Evolutionary conservation across 1,140 invertebrate species (phyloP), one percentile per base, ranked within the genome.

Genomic region (Magallana angulata): DNA sequence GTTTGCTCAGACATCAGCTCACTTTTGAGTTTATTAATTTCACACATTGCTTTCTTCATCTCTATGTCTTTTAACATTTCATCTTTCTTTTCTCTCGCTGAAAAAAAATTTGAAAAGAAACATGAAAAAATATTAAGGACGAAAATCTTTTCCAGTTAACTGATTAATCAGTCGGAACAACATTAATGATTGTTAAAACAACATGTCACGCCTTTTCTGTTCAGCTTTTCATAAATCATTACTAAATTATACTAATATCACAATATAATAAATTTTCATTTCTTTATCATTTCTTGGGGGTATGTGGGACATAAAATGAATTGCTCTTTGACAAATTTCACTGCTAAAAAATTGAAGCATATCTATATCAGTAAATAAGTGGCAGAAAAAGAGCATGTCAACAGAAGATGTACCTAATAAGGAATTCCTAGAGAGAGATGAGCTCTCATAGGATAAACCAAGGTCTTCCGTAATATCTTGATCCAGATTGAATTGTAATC

Each of bases 21-120:
- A 9, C 85, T 60, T 82, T 93, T 82, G 0, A 92, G 84, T 56
- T 89, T 81, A 56, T 87, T 82, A 36, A 93, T 91, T 59, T 91
- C 59, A 80, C 87, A 90, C 76, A 90, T 91, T 59, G 91, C 91
- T 82, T 88, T 87, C 30, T 91, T 86, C 14, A 91, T 86, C 84
- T 92, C 92, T 48, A 90, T 87, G 64, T 91, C 89, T 88, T 89
- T 90, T 57, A 85, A 58, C 62, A 91, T 89, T 18, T 84, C 62
- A 9, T 86, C 89, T 62, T 89, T 92, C 11, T 24, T 76, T 80
- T 93, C 91, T 85, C 91, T 91, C n/a, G 91, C 92, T 93, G 82
- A 18, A 90, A 90, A 80, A 85, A 59, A 80, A 71, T 57, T 4
- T 48, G 36, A 48, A 48, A 48, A 48, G 3, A 48, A 48, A 48